Percentiles rank a stretch among this genome's conserved stretches.
phyloP scores from a whole-genome alignment of 1,140 invertebrate genomes.

The Apis dorsata region DNA sequence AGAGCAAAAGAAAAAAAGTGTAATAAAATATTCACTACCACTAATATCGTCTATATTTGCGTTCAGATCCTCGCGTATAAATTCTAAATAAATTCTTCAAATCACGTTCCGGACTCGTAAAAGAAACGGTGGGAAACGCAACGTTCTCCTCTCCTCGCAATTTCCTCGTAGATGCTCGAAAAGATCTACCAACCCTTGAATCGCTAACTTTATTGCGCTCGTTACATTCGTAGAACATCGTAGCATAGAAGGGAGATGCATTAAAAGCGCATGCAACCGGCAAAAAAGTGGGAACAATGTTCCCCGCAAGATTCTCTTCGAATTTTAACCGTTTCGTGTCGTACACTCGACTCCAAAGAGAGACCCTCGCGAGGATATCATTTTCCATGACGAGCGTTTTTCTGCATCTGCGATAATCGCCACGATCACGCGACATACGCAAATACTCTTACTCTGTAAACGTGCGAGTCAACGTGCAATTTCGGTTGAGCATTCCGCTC shows the following conservation, averaged over 20 bases:
- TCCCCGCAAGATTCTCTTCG: background rate
- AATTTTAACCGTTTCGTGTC: conserved; percentile 7
- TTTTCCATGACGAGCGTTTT: conserved; percentile 12
- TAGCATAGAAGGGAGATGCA: background rate
- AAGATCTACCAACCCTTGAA: background rate
- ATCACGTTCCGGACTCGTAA: too few species aligned
- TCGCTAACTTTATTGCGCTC: conserved; percentile 6
- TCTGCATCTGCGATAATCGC: conserved; percentile 12
- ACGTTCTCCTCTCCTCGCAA: too few species aligned
- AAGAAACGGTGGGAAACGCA: too few species aligned
- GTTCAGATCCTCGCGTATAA: too few species aligned
- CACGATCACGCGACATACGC: conserved; percentile 11
- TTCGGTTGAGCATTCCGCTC: conserved; percentile 10
- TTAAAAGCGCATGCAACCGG: background rate
- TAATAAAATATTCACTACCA: too few species aligned
- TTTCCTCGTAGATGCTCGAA: too few species aligned
- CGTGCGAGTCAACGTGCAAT: conserved; percentile 2
- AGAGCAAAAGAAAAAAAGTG: too few species aligned
- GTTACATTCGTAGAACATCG: background rate
- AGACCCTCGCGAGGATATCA: background rate
- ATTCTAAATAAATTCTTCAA: too few species aligned
- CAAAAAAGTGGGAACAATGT: conserved; percentile 29
- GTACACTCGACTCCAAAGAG: background rate
- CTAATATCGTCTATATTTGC: too few species aligned
- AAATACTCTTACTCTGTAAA: too few species aligned